A percentile compares a stretch with the other conserved stretches of the same genome.
Evolutionary conservation across 1,140 invertebrate genomes (phyloP).

Genomic region (Bombus turneri): DNA sequence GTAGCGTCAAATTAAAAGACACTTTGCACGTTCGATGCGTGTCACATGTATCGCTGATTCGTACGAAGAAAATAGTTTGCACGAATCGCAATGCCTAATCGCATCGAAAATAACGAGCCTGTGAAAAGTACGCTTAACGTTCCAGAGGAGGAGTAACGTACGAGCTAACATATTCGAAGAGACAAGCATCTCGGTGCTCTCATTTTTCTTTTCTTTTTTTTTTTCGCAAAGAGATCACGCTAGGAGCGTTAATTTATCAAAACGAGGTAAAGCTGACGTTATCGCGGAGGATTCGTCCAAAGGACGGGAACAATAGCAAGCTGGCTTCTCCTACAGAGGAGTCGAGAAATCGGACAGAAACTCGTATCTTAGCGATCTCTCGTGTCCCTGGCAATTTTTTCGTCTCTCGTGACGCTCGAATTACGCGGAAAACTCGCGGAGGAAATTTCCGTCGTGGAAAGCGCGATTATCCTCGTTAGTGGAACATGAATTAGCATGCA

Average conservation of each 20-base stretch:
- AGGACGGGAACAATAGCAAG: neutral
- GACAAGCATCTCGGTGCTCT: neutral
- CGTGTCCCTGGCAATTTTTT: conserved; percentile 5
- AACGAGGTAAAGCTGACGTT: conserved; percentile 11
- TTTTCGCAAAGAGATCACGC: neutral
- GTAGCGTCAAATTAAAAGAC: no score
- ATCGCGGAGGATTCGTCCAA: neutral
- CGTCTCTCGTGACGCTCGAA: neutral
- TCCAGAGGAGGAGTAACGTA: no score
- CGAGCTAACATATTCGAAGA: neutral
- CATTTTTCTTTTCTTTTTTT: neutral
- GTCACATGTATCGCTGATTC: no score
- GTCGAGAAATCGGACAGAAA: neutral
- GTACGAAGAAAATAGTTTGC: no score
- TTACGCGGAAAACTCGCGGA: conserved; percentile 3
- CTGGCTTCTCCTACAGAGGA: neutral
- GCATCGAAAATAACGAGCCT: no score
- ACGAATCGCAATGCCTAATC: no score
- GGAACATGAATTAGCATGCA: conserved; percentile 30
- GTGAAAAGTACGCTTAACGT: neutral
- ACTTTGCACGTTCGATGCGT: no score
- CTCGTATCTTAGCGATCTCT: conserved; percentile 2
- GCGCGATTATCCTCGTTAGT: conserved; percentile 23
- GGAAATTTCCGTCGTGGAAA: conserved; percentile 13
- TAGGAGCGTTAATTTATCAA: conserved; percentile 31